phyloP scores from a whole-genome alignment of 2,888 invertebrate genomes.

The Watsonalla binaria region DNA sequence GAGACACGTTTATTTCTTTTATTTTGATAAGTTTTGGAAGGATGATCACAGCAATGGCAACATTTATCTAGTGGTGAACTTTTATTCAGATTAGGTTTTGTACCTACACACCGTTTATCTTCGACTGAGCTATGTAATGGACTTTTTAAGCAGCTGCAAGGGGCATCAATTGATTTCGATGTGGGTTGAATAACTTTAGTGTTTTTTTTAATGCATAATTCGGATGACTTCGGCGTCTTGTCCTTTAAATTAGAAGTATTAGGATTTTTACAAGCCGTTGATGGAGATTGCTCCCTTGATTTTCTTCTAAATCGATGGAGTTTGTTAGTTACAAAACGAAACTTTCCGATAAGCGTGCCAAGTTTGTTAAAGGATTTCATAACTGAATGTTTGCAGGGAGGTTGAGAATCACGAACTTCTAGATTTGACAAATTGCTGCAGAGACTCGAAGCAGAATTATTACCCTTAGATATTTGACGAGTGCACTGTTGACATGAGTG shows the following conservation, averaged over 20 bases:
- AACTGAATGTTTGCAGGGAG: neutral
- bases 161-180: neutral
- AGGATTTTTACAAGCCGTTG: too few species aligned
- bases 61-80: too few species aligned
- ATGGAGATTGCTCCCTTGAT: neutral
- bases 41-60: too few species aligned
- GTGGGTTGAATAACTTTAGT: too few species aligned
- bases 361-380: neutral
- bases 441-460: neutral
- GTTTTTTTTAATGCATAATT: neutral
- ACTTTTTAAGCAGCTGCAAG: neutral
- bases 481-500: neutral
- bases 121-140: neutral
- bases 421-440: neutral
- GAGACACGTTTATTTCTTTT: too few species aligned
- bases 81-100: too few species aligned
- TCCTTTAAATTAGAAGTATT: too few species aligned
- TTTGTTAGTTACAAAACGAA: neutral
- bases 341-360: neutral
- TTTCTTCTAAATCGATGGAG: neutral
- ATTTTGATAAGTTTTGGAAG: too few species aligned
- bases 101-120: too few species aligned
- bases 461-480: neutral
- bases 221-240: neutral
- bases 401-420: neutral